Percentiles rank a stretch among this genome's conserved stretches.
These are phyloP conservation scores for Drosophila basisetae DNA, from an alignment of 2,888 invertebrate genomes.

Conservation along the genomic window DNA sequence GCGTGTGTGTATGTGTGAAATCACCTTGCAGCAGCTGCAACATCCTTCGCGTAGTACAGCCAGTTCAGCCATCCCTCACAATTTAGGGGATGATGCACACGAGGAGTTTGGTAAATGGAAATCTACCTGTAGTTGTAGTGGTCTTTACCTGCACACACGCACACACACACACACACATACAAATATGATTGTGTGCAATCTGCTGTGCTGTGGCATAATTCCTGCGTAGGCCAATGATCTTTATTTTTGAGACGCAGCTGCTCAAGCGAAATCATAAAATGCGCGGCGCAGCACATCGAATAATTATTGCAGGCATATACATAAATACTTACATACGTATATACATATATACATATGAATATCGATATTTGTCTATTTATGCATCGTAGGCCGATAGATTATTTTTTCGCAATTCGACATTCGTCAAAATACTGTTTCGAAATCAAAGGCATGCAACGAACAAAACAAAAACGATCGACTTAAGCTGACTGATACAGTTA, in stretches of 20 bases:
- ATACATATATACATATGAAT: background rate
- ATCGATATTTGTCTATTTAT: conserved; percentile 3
- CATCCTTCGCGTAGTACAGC: conserved; percentile 55
- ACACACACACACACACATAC: conserved; percentile 12
- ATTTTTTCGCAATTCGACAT: background rate
- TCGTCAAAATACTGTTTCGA: conserved; percentile 1
- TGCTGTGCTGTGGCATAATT: conserved; percentile 69
- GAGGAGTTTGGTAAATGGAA: conserved; percentile 44
- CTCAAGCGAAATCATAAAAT: conserved; percentile 58
- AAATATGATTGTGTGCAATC: conserved; percentile 39
- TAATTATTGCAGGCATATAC: conserved; percentile 43
- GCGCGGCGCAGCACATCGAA: conserved; percentile 55
- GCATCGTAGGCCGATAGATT: background rate
- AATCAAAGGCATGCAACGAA: conserved; percentile 3
- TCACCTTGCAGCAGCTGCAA: conserved; percentile 82
- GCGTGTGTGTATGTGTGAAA: conserved; percentile 37
- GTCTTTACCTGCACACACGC: conserved; percentile 48
- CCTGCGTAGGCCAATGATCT: conserved; percentile 72
- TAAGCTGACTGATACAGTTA: conserved; percentile 23
- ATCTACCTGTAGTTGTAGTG: conserved; percentile 70
- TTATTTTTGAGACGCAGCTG: conserved; percentile 56
- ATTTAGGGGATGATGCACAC: conserved; percentile 58
- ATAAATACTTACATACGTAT: background rate
- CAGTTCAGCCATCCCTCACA: conserved; percentile 65
- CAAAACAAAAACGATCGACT: conserved; percentile 20